phyloP scores from a whole-genome alignment of 2,113 vertebrate genomes.

The Brachypteracias leptosomus region DNA sequence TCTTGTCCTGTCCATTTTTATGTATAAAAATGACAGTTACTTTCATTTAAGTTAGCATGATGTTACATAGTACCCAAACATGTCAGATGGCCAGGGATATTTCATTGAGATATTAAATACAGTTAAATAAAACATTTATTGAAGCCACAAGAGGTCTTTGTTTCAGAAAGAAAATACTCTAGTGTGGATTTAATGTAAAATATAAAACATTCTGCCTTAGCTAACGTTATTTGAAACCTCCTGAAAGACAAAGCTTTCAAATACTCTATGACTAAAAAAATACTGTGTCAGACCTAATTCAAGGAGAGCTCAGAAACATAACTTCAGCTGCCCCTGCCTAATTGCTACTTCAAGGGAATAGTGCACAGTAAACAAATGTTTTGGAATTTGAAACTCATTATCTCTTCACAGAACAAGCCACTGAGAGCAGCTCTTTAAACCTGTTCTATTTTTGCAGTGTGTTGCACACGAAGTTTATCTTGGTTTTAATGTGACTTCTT shows the following conservation, averaged over 20 bases:
- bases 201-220: background rate
- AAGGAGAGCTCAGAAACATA: background rate
- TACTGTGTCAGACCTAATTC: background rate
- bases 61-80: background rate
- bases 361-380: background rate
- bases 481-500: background rate
- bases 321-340: background rate
- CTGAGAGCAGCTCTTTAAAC: background rate
- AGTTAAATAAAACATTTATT: background rate
- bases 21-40: background rate
- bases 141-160: background rate
- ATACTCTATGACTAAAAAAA: conserved; percentile 1
- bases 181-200: background rate
- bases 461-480: background rate
- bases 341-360: background rate
- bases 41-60: background rate
- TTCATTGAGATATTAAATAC: background rate
- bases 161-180: background rate
- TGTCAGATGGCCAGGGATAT: background rate
- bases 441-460: background rate
- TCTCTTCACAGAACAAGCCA: background rate
- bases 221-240: background rate
- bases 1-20: background rate
- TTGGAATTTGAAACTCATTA: background rate
- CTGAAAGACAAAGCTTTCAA: background rate